These are phyloP conservation scores for Rhopalosiphum maidis DNA, from an alignment of 1,140 invertebrate species.

Conservation along the genomic window DNA sequence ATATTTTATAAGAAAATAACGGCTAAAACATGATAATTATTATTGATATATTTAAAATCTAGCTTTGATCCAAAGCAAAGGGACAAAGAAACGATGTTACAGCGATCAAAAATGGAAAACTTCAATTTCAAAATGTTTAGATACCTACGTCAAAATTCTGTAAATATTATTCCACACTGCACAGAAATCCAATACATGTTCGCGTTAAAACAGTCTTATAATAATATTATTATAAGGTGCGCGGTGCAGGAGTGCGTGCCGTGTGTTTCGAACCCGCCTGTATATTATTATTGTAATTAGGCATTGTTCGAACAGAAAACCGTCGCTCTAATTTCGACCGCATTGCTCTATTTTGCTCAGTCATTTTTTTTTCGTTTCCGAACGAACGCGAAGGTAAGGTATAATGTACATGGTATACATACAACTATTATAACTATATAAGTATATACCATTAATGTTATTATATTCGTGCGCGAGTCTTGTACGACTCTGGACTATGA, in stretches of 20 bases:
- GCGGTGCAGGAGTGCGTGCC: neutral
- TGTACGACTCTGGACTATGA: neutral
- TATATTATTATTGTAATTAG: conserved; percentile 34
- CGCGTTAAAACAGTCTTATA: neutral
- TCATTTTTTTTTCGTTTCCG: conserved; percentile 30
- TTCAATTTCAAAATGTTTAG: neutral
- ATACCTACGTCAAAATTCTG: neutral
- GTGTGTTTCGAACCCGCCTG: conserved; percentile 32
- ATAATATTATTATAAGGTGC: neutral
- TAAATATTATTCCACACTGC: neutral
- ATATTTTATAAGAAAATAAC: neutral
- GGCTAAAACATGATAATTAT: neutral
- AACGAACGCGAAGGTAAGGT: neutral
- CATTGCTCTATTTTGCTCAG: neutral
- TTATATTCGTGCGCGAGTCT: neutral
- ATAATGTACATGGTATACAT: too few relatives aligned
- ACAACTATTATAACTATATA: neutral
- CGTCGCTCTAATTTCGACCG: conserved; percentile 27
- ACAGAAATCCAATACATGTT: neutral
- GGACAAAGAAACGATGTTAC: neutral
- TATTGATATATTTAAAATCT: neutral
- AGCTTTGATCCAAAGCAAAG: neutral
- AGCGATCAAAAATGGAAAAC: neutral
- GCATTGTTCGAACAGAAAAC: neutral
- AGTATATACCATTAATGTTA: neutral